These are phyloP conservation scores for Cirrhinus mrigala DNA, from an alignment of 2,797 vertebrate species.

Conservation along the genomic window DNA sequence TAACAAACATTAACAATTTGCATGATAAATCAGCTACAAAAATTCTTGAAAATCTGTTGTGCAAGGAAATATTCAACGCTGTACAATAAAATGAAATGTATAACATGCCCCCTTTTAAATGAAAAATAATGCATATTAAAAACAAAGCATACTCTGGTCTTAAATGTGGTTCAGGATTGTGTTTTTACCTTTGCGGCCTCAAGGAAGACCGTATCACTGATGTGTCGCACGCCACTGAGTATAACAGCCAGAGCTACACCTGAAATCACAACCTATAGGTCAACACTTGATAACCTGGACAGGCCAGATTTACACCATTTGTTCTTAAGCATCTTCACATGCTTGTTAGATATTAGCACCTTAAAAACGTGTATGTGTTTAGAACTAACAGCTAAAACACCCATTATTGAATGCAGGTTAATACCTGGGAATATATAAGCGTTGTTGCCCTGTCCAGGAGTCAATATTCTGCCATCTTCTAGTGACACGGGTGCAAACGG, in stretches of 20 bases:
- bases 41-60: too few species aligned
- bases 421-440: conserved; percentile 97
- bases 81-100: neutral
- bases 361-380: neutral
- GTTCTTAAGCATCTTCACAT: neutral
- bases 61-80: neutral
- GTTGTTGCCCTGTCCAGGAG: conserved; percentile 96
- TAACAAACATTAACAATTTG: too few species aligned
- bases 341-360: neutral
- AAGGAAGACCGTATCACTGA: conserved; percentile 93
- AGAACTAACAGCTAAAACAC: neutral
- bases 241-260: conserved; percentile 95
- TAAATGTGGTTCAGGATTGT: neutral
- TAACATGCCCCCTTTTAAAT: neutral
- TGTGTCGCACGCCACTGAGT: conserved; percentile 93
- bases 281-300: neutral
- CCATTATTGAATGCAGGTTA: neutral
- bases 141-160: neutral
- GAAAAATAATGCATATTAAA: neutral
- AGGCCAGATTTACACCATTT: neutral
- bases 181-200: conserved; percentile 92
- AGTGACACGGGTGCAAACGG: conserved; percentile 90
- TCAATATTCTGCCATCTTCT: conserved; percentile 84
- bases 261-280: conserved; percentile 62
- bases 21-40: too few species aligned